Evolutionary conservation across 1,140 invertebrate genomes (phyloP).

Genomic region (Chrysoperla carnea): DNA sequence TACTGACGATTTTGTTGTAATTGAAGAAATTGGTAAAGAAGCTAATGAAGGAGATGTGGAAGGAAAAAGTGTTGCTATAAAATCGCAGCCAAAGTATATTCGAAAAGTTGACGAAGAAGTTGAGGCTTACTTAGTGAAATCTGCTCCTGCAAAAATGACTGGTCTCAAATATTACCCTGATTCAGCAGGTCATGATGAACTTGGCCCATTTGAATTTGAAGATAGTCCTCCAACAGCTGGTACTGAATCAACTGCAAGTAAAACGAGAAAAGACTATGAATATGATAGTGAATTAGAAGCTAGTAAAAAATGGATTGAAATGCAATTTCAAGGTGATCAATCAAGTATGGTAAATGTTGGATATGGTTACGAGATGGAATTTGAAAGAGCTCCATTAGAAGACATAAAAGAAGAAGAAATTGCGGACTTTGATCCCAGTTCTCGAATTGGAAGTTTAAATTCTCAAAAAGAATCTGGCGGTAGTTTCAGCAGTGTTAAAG

Average conservation of each 20-base stretch:
- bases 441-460: slow-evolving; percentile 57
- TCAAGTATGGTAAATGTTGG: slow-evolving; percentile 41
- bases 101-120: slow-evolving; percentile 51
- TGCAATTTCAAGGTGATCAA: slow-evolving; percentile 56
- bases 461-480: slow-evolving; percentile 65
- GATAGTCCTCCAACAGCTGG: slow-evolving; percentile 44
- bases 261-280: slow-evolving; percentile 26
- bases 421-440: slow-evolving; percentile 65
- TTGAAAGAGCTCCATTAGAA: slow-evolving; percentile 59
- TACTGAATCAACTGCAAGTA: slow-evolving; percentile 13
- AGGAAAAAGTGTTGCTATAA: slow-evolving; percentile 59
- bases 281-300: slow-evolving; percentile 43
- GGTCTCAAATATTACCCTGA: slow-evolving; percentile 28
- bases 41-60: slow-evolving; percentile 61
- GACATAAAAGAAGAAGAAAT: slow-evolving; percentile 82
- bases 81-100: slow-evolving; percentile 26
- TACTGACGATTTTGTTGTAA: slow-evolving; percentile 71
- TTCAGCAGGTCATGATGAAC: slow-evolving; percentile 33
- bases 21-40: slow-evolving; percentile 70
- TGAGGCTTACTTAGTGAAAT: slow-evolving; percentile 50
- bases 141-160: slow-evolving; percentile 33
- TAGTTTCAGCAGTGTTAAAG: slow-evolving; percentile 53
- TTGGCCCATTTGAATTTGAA: slow-evolving; percentile 55
- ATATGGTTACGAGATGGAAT: slow-evolving; percentile 50
- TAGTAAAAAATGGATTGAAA: slow-evolving; percentile 74